phyloP scores from a whole-genome alignment of 2,888 invertebrate species.

The Spialia ferax region DNA sequence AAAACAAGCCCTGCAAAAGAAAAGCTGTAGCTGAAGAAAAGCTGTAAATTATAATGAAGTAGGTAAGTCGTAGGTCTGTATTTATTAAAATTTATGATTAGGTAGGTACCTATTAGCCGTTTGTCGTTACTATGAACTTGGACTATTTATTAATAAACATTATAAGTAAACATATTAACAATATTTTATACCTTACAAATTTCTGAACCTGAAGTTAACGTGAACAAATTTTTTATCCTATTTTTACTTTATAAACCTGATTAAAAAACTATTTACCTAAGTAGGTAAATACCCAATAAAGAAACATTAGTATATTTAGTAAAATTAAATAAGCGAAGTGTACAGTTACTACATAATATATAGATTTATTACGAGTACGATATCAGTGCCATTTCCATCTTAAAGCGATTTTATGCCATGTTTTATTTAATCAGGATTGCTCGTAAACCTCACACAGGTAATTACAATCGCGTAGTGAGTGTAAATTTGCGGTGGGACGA shows the following conservation, averaged over 20 bases:
- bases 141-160: too few relatives aligned
- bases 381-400: conserved; percentile 46
- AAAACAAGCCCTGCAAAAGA: too few relatives aligned
- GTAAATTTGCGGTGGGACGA: conserved; percentile 78
- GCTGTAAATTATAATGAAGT: too few relatives aligned
- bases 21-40: too few relatives aligned
- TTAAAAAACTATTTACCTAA: too few relatives aligned
- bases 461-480: conserved; percentile 81
- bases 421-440: conserved; percentile 78
- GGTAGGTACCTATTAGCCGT: too few relatives aligned
- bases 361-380: conserved; percentile 24
- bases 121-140: too few relatives aligned
- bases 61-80: too few relatives aligned
- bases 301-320: not conserved
- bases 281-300: not conserved
- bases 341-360: conserved; percentile 12
- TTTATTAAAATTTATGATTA: too few relatives aligned
- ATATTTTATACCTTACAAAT: too few relatives aligned
- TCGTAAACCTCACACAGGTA: conserved; percentile 72
- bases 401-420: conserved; percentile 68
- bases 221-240: not conserved
- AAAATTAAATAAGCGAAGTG: conserved; percentile 9
- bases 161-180: too few relatives aligned
- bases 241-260: not conserved
- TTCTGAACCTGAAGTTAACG: too few relatives aligned